Conservation (phyloP, 2,888 invertebrate species). For the Caenorhabditis afra region DNA sequence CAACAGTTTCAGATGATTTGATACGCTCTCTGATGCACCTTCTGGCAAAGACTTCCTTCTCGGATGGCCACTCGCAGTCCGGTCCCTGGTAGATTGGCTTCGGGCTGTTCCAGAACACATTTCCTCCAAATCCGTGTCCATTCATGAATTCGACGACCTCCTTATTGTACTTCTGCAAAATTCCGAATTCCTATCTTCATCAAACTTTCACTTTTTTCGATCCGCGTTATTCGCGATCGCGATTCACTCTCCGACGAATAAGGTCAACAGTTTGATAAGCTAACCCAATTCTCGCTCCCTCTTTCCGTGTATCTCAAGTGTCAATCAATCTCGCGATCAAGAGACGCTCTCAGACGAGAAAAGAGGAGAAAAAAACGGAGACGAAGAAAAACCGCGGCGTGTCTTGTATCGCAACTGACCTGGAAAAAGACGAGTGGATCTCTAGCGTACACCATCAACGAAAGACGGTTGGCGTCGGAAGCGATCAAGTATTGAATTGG, state of each 20-base stretch:
- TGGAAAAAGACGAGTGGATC: conserved; percentile 79
- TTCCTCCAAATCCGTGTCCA: conserved; percentile 80
- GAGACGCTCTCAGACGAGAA: conserved; percentile 1
- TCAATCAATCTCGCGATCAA: conserved; percentile 32
- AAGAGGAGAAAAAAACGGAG: conserved; percentile 9
- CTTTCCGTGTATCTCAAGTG: conserved; percentile 21
- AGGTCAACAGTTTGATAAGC: conserved; percentile 54
- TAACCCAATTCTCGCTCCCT: conserved; percentile 39
- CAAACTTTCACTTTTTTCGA: conserved; percentile 42
- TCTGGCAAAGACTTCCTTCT: conserved; percentile 80
- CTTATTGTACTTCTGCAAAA: conserved; percentile 79
- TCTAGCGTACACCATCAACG: conserved; percentile 79
- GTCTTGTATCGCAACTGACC: conserved; percentile 54
- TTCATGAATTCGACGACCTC: conserved; percentile 79
- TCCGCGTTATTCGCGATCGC: conserved; percentile 31
- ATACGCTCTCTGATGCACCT: conserved; percentile 53
- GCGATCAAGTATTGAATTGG: conserved; percentile 79
- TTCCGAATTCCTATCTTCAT: conserved; percentile 26
- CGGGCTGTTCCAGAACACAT: conserved; percentile 81
- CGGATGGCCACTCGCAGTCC: conserved; percentile 81
- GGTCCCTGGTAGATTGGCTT: conserved; percentile 81
- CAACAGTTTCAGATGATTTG: neutral
- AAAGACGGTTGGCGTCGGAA: conserved; percentile 80
- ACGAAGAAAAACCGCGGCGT: neutral
- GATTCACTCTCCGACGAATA: conserved; percentile 36